Conservation (phyloP, 2,113 vertebrate species). For the Phyllostomus discolor region DNA sequence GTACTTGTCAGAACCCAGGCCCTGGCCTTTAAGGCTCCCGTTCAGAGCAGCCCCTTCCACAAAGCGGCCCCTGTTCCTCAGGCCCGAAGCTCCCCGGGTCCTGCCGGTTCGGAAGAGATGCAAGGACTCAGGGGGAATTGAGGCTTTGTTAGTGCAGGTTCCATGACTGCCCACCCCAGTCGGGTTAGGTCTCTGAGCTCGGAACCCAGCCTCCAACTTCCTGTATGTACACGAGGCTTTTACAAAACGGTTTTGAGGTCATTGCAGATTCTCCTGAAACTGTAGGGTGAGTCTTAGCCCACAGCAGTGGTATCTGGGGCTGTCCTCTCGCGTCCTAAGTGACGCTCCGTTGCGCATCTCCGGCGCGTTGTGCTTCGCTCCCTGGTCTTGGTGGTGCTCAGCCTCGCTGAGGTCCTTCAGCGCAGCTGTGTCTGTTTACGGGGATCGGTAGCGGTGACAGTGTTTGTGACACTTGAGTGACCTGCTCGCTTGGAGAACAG, state of each 20-base stretch:
- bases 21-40: background rate
- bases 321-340: background rate
- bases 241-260: background rate
- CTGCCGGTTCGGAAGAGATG: background rate
- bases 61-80: background rate
- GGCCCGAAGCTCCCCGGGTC: background rate
- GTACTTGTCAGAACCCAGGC: background rate
- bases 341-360: background rate
- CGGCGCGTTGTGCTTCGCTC: background rate
- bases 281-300: background rate
- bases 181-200: background rate
- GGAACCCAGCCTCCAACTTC: background rate
- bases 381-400: accelerated
- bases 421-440: no score
- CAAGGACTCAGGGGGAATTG: accelerated
- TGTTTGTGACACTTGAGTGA: accelerated
- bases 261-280: background rate
- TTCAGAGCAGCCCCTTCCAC: background rate
- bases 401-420: background rate
- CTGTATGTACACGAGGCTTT: background rate
- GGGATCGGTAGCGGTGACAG: background rate
- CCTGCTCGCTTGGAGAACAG: background rate
- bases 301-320: accelerated
- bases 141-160: background rate
- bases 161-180: background rate